Percentiles rank a stretch among this genome's conserved stretches.
These are phyloP conservation scores for Daphoenositta chrysoptera DNA, from an alignment of 2,113 vertebrate genomes.

Conservation along the genomic window DNA sequence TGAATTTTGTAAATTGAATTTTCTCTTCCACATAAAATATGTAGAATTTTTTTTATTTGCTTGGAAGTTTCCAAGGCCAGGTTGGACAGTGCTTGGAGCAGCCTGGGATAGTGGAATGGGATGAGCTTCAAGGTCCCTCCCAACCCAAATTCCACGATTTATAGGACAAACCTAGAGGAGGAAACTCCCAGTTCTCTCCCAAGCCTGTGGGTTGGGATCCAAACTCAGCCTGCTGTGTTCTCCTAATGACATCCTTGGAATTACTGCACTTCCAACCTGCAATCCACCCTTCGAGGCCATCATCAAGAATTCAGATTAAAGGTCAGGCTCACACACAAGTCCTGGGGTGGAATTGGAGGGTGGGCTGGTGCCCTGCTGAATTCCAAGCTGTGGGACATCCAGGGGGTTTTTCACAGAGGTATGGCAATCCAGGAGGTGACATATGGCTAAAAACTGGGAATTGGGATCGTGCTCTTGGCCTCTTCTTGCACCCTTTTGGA, in stretches of 20 bases:
- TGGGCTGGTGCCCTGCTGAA: not conserved
- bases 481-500: not conserved
- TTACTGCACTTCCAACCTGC: not conserved
- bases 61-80: not conserved
- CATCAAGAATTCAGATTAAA: not conserved
- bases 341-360: not conserved
- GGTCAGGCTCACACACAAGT: not conserved
- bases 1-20: not conserved
- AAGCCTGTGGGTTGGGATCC: not conserved
- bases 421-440: no score
- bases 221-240: not conserved
- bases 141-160: not conserved
- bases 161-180: not conserved
- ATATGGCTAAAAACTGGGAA: not conserved
- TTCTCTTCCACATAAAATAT: fast-evolving
- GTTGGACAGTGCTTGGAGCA: not conserved
- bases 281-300: not conserved
- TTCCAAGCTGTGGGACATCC: not conserved
- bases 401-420: not conserved
- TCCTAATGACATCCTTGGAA: not conserved
- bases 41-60: not conserved
- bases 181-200: not conserved
- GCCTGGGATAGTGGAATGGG: not conserved
- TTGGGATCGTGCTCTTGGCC: not conserved
- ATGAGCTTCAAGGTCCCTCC: not conserved